Base-by-base conservation (phyloP, 2,797 vertebrate genomes). In the Clangula hyemalis region DNA sequence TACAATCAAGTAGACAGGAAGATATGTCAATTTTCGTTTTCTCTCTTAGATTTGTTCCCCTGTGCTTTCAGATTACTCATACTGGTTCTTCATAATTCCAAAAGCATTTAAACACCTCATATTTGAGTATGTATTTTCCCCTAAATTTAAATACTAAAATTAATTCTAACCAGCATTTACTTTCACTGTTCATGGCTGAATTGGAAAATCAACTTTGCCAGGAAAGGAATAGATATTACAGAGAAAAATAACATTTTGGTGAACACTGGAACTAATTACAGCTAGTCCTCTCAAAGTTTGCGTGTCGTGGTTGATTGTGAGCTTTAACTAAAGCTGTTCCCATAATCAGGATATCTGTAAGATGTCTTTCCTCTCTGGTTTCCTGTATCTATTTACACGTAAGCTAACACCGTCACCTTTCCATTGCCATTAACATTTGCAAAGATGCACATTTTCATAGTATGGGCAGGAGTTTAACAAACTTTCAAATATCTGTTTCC, bases 381-480 rank as follows among this genome's bases (percentile, higher is more conserved):
- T 94, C 96, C 60, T 85, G 47, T 38, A 89, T 89, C 95, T 93
- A 71, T 87, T 96, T 97, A 90, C 93, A 79, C 68, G 94, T 95
- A 96, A 96, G 68, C 84, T 41, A 95, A 95, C 77, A 93, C 90
- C 70, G n/a, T 49, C 68, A 87, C 77, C 92, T 92, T 93, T 96
- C 93, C 93, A 76, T 6, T 90, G 74, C 64, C 74, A 0, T 2
- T 11, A 87, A 76, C 53, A 75, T 82, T 90, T 90, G 61, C 79
- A 84, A 94, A 93, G 89, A 78, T 81, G 91, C 81, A 73, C 66
- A 80, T 95, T 95, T 94, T 82, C 71, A 87, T 87, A 78, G 32
- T 70, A 85, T 6, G 25, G 62, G 66, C 39, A 79, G 73, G 14
- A 84, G 32, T 65, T 74, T 13, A 84, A 85, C 6, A 45, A 19